phyloP scores from a whole-genome alignment of 1,140 invertebrate genomes.

The Meloidogyne chitwoodi region DNA sequence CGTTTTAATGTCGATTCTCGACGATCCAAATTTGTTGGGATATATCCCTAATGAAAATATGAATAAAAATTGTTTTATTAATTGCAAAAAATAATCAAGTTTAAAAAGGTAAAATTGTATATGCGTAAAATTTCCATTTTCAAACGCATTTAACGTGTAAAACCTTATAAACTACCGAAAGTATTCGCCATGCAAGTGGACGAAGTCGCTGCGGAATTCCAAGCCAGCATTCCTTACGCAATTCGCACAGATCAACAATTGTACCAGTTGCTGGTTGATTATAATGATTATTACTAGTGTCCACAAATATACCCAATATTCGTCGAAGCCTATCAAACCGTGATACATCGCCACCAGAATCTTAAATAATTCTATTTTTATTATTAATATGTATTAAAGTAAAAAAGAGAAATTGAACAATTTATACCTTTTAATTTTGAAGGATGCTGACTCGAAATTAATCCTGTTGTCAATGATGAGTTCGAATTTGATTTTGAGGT shows the following conservation, averaged over 20 bases:
- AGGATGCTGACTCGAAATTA: too few species aligned
- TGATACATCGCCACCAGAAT: slow-evolving; percentile 32
- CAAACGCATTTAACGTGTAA: not conserved
- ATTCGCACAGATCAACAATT: slow-evolving; percentile 49
- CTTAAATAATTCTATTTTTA: not conserved
- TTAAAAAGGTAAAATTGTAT: not conserved
- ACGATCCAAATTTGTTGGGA: slow-evolving; percentile 82
- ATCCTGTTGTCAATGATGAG: too few species aligned
- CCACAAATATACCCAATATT: slow-evolving; percentile 24
- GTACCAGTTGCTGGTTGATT: not conserved
- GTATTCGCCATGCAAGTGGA: slow-evolving; percentile 55
- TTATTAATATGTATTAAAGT: too few species aligned
- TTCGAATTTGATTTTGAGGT: not conserved
- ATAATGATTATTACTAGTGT: not conserved
- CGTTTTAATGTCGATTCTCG: slow-evolving; percentile 73
- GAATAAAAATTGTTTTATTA: too few species aligned
- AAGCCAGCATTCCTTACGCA: slow-evolving; percentile 59
- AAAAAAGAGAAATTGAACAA: too few species aligned
- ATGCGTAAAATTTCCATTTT: not conserved
- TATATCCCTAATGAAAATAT: slow-evolving; percentile 69
- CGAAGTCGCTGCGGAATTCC: slow-evolving; percentile 55
- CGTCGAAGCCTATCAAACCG: slow-evolving; percentile 46
- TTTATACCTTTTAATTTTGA: not conserved
- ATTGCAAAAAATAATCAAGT: not conserved
- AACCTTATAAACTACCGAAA: slow-evolving; percentile 41